Evolutionary conservation across 2,113 vertebrate genomes (phyloP), one percentile per base, ranked within the genome.

Genomic region (Hystrix cristata): DNA sequence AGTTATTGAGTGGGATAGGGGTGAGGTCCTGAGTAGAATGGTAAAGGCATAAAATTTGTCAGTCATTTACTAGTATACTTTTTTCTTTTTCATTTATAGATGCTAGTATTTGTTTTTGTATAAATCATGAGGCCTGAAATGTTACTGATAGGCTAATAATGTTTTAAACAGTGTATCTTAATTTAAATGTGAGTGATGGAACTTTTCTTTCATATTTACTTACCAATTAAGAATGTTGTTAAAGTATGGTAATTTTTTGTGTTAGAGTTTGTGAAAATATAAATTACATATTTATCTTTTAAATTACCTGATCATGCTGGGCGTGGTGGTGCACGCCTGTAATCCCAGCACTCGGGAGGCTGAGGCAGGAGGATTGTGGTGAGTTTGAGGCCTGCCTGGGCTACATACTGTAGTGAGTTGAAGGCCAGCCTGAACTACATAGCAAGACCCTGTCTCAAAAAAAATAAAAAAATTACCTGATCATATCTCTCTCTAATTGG

Each of bases 11-110:
- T 91, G 74, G 19, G 38, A 25, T 90, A 72, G 46, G 7, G 6
- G 3, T 90, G 2, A 19, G 21, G 4, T 87, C 12, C 84, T 69
- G 53, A 93, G 89, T 38, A 29, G 21, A 91, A 43, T 94, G 60
- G 21, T 60, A 74, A 91, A 84, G 27, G 55, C 51, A 78, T 93
- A 57, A 4, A 74, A 43, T 93, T 90, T 83, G 71, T 69, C 95
- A 48, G 92, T 87, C 90, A 97, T 97, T 84, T 98, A 90, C 95
- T 88, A 90, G 94, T 96, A 97, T 55, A 95, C 81, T 88, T 9
- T 48, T 98, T 97, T 94, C 87, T 57, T 98, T 97, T 78, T 85
- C 15, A 72, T 67, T 94, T 81, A 79, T 55, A 91, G 57, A 69
- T 89, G 46, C 31, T 82, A 51, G 18, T 91, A 43, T 93, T 88